Conservation (phyloP, 2,113 vertebrate genomes). For the Pycnonotus jocosus region DNA sequence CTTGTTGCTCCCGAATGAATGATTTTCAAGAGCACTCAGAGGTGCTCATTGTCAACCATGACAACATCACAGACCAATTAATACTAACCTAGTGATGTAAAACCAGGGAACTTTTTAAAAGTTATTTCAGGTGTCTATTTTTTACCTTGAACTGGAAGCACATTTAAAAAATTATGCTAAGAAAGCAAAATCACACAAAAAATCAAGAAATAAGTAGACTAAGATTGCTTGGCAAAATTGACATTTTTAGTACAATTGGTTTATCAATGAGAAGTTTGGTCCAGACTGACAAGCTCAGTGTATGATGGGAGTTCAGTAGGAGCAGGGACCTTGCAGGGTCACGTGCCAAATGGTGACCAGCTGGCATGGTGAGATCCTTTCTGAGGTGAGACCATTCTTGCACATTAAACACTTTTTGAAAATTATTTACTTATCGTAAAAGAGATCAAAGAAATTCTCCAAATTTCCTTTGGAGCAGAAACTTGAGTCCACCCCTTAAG, state of each 20-base stretch:
- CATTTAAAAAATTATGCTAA: background rate
- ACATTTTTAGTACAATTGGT: background rate
- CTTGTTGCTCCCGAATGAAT: background rate
- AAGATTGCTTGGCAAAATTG: background rate
- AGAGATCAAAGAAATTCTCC: background rate
- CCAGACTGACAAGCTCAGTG: background rate
- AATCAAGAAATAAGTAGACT: background rate
- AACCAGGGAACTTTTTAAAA: background rate
- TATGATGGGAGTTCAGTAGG: background rate
- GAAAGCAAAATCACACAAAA: background rate
- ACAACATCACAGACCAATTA: background rate
- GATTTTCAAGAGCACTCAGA: background rate
- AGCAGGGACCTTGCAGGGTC: background rate
- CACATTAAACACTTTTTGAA: background rate
- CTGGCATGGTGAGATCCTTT: background rate
- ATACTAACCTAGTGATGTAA: background rate
- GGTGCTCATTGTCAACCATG: background rate
- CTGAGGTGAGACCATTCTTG: background rate
- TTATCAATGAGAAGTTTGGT: background rate
- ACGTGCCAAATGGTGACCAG: background rate
- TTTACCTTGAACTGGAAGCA: background rate
- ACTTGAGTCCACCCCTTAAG: background rate
- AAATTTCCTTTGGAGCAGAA: background rate
- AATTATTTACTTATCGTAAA: background rate
- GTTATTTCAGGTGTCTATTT: background rate